These are phyloP conservation scores for Drosophila teissieri DNA, from an alignment of 1,140 invertebrate genomes.

Conservation along the genomic window DNA sequence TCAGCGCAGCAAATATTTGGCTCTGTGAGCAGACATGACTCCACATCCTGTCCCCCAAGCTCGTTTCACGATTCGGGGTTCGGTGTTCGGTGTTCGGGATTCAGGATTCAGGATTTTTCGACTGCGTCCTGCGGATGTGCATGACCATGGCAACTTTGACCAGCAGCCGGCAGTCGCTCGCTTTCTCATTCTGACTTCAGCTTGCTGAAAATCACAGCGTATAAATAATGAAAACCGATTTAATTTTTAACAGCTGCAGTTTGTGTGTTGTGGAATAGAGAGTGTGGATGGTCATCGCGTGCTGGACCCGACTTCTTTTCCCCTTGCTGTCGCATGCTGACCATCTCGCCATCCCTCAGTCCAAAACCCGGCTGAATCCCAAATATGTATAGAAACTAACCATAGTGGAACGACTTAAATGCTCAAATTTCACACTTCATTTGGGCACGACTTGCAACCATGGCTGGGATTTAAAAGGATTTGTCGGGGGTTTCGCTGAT, in stretches of 20 bases:
- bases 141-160: constrained; percentile 46
- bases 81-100: background rate
- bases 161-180: constrained; percentile 12
- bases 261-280: constrained; percentile 16
- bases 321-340: constrained; percentile 21
- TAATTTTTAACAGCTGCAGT: constrained; percentile 71
- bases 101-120: background rate
- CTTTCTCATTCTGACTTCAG: constrained; percentile 3
- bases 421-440: constrained; percentile 64
- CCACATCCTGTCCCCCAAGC: background rate
- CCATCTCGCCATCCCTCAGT: background rate
- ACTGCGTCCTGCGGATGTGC: constrained; percentile 36
- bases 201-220: constrained; percentile 62
- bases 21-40: constrained; percentile 61
- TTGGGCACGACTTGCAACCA: constrained; percentile 30
- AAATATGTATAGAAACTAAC: background rate
- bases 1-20: constrained; percentile 74
- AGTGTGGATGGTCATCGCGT: constrained; percentile 22
- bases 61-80: background rate
- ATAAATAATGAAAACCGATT: constrained; percentile 81
- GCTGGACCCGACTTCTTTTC: constrained; percentile 9
- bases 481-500: constrained; percentile 25
- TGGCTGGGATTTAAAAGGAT: constrained; percentile 14
- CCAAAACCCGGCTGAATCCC: background rate
- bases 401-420: constrained; percentile 37